These are phyloP conservation scores for Atherinomorus stipes DNA, from an alignment of 2,113 vertebrate species.

Conservation along the genomic window DNA sequence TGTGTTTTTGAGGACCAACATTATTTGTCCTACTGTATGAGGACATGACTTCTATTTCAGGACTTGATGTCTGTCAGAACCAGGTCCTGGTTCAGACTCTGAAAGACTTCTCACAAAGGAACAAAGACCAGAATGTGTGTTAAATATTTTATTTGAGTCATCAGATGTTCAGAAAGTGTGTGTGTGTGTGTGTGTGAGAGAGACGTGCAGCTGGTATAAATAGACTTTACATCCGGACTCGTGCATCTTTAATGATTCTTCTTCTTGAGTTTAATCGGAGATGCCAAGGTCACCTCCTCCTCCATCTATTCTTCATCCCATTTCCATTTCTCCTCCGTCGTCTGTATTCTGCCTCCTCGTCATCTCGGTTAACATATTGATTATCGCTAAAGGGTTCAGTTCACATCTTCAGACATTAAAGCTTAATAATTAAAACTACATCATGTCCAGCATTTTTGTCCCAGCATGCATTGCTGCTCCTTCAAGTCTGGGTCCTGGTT, in stretches of 20 bases:
- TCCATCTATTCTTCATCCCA: background rate
- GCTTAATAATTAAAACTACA: too few species aligned
- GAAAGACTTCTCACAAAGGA: too few species aligned
- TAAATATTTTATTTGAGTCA: too few species aligned
- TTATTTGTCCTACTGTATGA: background rate
- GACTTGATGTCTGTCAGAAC: too few species aligned
- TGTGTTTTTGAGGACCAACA: background rate
- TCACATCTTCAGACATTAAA: too few species aligned
- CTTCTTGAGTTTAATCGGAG: slow-evolving; percentile 63
- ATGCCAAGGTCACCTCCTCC: background rate
- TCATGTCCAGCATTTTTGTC: slow-evolving; percentile 3
- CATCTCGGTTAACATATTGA: too few species aligned
- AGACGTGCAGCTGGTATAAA: slow-evolving; percentile 49
- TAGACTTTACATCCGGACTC: slow-evolving; percentile 47
- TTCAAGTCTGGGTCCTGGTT: background rate
- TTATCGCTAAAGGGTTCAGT: too few species aligned
- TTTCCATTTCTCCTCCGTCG: too few species aligned
- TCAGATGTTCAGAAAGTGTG: background rate
- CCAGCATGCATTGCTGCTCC: slow-evolving; percentile 31
- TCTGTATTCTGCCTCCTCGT: too few species aligned
- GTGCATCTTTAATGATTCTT: slow-evolving; percentile 70
- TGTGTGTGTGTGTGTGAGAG: slow-evolving; percentile 3
- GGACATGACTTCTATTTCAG: too few species aligned
- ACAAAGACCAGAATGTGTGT: too few species aligned
- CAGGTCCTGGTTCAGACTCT: too few species aligned